Conservation (phyloP, 2,888 invertebrate genomes). For the Heteromyza rotundicornis region DNA sequence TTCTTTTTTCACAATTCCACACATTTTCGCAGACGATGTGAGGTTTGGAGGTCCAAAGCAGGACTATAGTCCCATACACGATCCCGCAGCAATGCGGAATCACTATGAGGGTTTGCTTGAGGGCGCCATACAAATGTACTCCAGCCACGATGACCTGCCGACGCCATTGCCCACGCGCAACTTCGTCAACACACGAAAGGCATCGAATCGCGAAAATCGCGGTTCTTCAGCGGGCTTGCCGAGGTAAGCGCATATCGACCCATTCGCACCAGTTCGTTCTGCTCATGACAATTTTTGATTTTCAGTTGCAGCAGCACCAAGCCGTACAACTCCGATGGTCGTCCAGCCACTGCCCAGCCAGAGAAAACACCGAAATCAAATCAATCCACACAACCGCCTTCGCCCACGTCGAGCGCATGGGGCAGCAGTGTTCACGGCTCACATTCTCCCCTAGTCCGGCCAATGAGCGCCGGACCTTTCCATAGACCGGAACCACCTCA, state of each 20-base stretch:
- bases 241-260: no score
- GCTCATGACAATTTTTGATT: not conserved
- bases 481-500: constrained; percentile 65
- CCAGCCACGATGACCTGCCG: constrained; percentile 58
- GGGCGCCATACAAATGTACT: constrained; percentile 62
- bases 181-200: constrained; percentile 51
- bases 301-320: constrained; percentile 26
- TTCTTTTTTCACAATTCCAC: constrained; percentile 23
- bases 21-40: constrained; percentile 47
- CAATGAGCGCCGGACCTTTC: constrained; percentile 72
- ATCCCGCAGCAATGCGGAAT: constrained; percentile 59
- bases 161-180: constrained; percentile 56
- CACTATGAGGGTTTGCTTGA: constrained; percentile 62
- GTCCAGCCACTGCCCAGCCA: constrained; percentile 61
- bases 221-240: constrained; percentile 60
- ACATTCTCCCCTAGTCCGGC: constrained; percentile 66
- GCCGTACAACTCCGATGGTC: constrained; percentile 40
- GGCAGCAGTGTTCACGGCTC: constrained; percentile 65
- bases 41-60: constrained; percentile 31
- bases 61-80: constrained; percentile 51
- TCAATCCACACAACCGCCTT: constrained; percentile 60
- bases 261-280: not conserved
- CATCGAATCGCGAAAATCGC: constrained; percentile 54
- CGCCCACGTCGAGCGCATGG: constrained; percentile 65
- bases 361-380: constrained; percentile 53